These are phyloP conservation scores for Antigone vipio DNA, from an alignment of 2,113 vertebrate species.

Conservation along the genomic window DNA sequence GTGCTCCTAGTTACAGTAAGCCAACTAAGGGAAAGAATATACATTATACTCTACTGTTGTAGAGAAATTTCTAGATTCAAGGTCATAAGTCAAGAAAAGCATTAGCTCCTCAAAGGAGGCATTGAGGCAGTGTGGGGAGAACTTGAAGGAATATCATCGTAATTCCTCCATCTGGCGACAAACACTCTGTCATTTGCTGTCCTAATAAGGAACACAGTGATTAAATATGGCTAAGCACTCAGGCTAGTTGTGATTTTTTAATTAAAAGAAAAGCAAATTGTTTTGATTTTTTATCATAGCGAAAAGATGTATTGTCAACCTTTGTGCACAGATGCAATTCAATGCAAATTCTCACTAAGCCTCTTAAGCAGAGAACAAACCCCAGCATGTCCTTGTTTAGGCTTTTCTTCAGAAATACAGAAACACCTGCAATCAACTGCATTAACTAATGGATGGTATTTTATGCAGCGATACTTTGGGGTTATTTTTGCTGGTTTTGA, in stretches of 20 bases:
- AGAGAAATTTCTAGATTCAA: not conserved
- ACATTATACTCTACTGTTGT: not conserved
- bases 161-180: slow-evolving; percentile 16
- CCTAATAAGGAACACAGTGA: not conserved
- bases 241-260: slow-evolving; percentile 11
- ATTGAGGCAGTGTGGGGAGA: not conserved
- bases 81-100: not conserved
- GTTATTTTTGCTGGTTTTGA: not conserved
- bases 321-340: not conserved
- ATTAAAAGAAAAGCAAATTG: slow-evolving; percentile 14
- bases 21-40: not conserved
- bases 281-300: not conserved
- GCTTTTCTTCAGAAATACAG: slow-evolving; percentile 8
- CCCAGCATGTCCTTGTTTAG: not conserved
- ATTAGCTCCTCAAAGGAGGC: not conserved
- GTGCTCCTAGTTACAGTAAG: not conserved
- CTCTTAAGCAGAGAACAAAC: slow-evolving; percentile 36
- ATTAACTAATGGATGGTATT: not conserved
- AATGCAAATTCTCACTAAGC: slow-evolving; percentile 12
- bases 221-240: slow-evolving; percentile 26
- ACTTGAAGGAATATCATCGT: not conserved
- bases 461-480: not conserved
- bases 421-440: not conserved
- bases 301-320: not conserved
- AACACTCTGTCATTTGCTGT: slow-evolving; percentile 17